These are phyloP conservation scores for zebrafish (Danio rerio) DNA, from an alignment of 2,113 vertebrate genomes.

Conservation along the genomic window DNA sequence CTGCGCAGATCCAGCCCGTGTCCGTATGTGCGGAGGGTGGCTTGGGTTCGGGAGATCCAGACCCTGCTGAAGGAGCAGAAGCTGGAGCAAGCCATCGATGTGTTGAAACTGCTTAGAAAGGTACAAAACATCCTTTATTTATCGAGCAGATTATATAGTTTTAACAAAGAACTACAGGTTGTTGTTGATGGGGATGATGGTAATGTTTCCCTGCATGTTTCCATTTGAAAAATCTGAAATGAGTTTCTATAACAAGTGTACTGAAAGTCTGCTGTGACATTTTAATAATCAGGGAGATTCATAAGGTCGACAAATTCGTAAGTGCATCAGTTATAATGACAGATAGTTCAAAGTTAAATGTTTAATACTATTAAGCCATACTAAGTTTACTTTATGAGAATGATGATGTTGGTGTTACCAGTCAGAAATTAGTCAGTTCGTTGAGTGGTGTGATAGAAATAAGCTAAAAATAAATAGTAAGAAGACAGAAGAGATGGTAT, in stretches of 20 bases:
- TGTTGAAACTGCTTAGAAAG: slow-evolving; percentile 85
- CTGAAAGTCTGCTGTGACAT: too few relatives aligned
- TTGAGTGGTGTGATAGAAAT: too few relatives aligned
- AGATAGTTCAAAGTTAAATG: too few relatives aligned
- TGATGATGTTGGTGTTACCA: too few relatives aligned
- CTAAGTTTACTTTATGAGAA: too few relatives aligned
- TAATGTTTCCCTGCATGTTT: background rate
- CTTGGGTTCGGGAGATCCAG: slow-evolving; percentile 82
- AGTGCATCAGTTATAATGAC: too few relatives aligned
- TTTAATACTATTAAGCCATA: too few relatives aligned
- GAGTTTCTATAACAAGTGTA: background rate
- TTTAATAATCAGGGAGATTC: too few relatives aligned
- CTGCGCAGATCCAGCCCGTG: slow-evolving; percentile 77
- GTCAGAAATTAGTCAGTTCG: too few relatives aligned
- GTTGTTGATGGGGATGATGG: background rate
- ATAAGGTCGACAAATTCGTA: too few relatives aligned
- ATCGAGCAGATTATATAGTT: background rate
- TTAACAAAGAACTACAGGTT: background rate
- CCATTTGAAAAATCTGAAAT: background rate
- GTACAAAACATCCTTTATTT: slow-evolving; percentile 61
- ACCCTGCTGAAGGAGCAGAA: slow-evolving; percentile 74
- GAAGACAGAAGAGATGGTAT: too few relatives aligned
- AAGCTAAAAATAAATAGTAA: too few relatives aligned
- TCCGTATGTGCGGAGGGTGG: slow-evolving; percentile 79
- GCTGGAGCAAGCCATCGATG: slow-evolving; percentile 79